Evolutionary conservation across 23 tunicate genomes (phyloP), one percentile per base, ranked within the genome.

Genomic region (Clavelina lepadiformis): DNA sequence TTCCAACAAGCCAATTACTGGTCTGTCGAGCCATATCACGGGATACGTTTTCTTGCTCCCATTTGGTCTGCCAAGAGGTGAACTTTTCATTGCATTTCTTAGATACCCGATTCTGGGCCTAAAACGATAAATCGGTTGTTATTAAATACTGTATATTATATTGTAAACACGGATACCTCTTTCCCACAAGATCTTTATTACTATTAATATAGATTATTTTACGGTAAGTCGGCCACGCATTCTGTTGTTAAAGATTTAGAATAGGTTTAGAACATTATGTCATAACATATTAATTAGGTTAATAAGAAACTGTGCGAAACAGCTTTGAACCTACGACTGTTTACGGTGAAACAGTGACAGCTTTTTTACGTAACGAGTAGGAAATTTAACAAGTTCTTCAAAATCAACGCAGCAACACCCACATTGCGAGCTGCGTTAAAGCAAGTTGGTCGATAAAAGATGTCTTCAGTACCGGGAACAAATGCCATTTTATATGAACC

Each of bases 401-500:
- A 41, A 8, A 41, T 41, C 49, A 41, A 41, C 11, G 49, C 15
- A 15, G 15, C 2, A 2, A 28, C 58, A 66, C 38, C 11, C 23
- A 68, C 74, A 4, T 68, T 68, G 1, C 74, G 31, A 28, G 74
- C 59, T 31, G 47, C 21, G 33, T 21, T 53, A 26, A 76, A 76
- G 57, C 82, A 66, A 4, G 33, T 20, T 1, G 57, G 67, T 34
- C 93, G 66, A 68, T 76, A 84, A 15, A 38, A 47, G 31, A 76
- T 31, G 63, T 75, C 78, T 33, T 46, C 83, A 20, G 93, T 69
- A 3, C 83, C 93, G 3, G 93, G 83, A 25, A 70, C 69, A 38
- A 62, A 84, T 0, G 63, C 27, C 30, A 76, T 53, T 35, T 84
- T 84, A 61, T 84, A 84, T 2, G 81, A 67, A 29, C 69, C 81